phyloP scores from a whole-genome alignment of 1,140 invertebrate species.

The Caerostris extrusa region DNA sequence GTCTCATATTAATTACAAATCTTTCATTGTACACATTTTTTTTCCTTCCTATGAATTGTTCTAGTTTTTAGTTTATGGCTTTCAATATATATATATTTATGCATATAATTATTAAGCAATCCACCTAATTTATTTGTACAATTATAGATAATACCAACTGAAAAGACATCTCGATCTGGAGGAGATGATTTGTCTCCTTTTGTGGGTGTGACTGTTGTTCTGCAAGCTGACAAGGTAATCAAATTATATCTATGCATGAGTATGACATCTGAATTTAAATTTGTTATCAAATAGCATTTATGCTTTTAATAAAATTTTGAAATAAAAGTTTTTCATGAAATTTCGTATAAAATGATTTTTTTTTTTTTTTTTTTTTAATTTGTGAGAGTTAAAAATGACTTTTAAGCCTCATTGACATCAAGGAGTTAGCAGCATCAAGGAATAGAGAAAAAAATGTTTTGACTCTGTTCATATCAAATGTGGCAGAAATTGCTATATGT shows the following conservation, averaged over 20 bases:
- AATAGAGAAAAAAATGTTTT: too few species aligned
- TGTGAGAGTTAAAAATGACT: too few species aligned
- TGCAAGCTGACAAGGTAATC: slow-evolving; percentile 69
- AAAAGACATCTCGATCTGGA: slow-evolving; percentile 65
- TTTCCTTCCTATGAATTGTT: background rate
- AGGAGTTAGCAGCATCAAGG: too few species aligned
- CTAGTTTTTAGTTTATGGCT: background rate
- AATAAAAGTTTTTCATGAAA: too few species aligned
- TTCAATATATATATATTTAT: background rate
- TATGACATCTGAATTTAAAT: background rate
- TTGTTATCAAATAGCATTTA: background rate
- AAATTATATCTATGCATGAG: background rate
- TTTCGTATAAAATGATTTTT: too few species aligned
- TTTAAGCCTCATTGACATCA: too few species aligned
- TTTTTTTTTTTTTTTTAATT: too few species aligned
- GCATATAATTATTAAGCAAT: background rate
- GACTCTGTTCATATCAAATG: too few species aligned
- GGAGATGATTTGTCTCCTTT: slow-evolving; percentile 73
- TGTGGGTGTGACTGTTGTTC: slow-evolving; percentile 71
- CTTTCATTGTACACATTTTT: background rate
- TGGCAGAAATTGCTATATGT: too few species aligned
- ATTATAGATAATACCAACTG: slow-evolving; percentile 62
- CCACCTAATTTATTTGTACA: background rate
- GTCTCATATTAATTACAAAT: too few species aligned
- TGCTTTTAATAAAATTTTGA: too few species aligned